Evolutionary conservation across 2,797 vertebrate genomes (phyloP), one percentile per base, ranked within the genome.

Genomic region (Eulemur albifrons): DNA sequence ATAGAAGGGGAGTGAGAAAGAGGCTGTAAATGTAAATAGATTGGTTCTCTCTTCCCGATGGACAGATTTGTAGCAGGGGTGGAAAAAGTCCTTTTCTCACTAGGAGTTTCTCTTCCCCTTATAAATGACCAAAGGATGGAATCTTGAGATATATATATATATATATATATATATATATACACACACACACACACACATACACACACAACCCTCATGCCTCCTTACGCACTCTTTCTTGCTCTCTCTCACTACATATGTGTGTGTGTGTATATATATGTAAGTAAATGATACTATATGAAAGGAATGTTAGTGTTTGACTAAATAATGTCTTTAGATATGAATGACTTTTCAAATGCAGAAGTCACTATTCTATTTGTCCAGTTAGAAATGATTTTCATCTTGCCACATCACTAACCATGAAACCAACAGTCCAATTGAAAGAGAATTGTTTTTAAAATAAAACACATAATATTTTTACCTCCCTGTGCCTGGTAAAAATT

Each of bases 371-470:
- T 84, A 15, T 59, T 95, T 93, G 45, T 93, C 45, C 11, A 54
- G 11, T 75, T 91, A 38, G 35, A 84, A 88, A 87, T 83, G 75
- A 61, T 32, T 95, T 96, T 90, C 40, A n/a, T 57, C 30, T 84
- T 83, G 14, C 5, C 17, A 30, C 14, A 84, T 91, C 72, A 87
- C 86, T 93, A 89, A 83, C 32, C 32, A 27, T 63, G 61, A 15
- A 82, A 23, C 2, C 25, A 93, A 81, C 30, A 88, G 5, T 57
- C 21, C 43, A 92, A 52, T 65, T 84, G 8, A 80, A 91, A 88
- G 21, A 72, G 6, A 92, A 80, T 75, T 81, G 20, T 84, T 81
- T 75, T 88, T 65, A 59, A 95, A 92, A 81, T 88, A 50, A 76
- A 95, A 80, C 2, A 85, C 8, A 35, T 30, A 15, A 2, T 80